Base-by-base conservation (phyloP, 2,113 vertebrate species). In the Rana temporaria region DNA sequence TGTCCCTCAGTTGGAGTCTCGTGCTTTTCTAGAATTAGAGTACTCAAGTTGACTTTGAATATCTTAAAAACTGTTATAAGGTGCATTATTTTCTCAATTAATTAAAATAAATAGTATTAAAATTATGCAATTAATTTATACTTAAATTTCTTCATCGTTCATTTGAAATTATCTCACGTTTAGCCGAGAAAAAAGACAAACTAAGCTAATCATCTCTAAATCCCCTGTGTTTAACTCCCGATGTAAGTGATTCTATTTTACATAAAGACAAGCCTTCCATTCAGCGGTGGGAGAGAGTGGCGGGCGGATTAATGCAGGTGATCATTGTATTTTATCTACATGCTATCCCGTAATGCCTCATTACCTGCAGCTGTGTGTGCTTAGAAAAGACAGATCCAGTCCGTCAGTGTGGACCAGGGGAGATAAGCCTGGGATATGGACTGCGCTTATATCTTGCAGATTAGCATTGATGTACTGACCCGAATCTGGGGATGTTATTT, bases 101-200 rank as follows among this genome's bases (percentile, higher is more conserved):
- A 14, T 48, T 48, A 11, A 14, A 12, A 48, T 12, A 48, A 48
- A 48, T 14, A 14, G 42, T 8, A 48, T 12, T 8, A 8, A 48
- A 48, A 48, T 48, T 5, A 48, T 48, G 42, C 42, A 48, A 8
- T 9, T 48, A 48, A 48, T 48, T 8, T 48, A 48, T 12, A 48
- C 42, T 12, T 48, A 12, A 48, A 48, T 8, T 30, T 65, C 52
- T 52, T 67, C 30, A 42, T 67, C 42, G n/a, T 60, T 74, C 30
- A 82, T 66, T 63, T 18, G 79, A 42, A 74, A 82, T 82, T 59
- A 65, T 67, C 52, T 75, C 70, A 67, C 63, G 80, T 82, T 66
- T n/a, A 18, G 14, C 11, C 16, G 24, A 76, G 4, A 15, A 48
- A 4, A 15, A 26, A 19, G 12, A 60, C 38, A 53, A n/a, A 48